Evolutionary conservation across 2,888 invertebrate species (phyloP), one percentile per base, ranked within the genome.

Genomic region (Drosophila neotestacea): DNA sequence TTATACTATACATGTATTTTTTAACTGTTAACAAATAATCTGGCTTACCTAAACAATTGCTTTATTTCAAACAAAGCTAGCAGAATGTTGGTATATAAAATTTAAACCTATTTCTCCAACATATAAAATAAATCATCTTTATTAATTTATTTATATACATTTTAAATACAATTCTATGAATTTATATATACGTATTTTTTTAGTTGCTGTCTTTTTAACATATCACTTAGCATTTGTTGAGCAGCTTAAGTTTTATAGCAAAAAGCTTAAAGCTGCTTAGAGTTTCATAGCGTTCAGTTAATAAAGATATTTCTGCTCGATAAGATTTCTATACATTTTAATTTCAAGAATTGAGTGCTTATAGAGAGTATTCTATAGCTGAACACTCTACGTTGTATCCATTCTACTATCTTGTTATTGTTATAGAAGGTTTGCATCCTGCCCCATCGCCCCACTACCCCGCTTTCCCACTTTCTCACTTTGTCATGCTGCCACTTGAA

Each of bases 391-490:
- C 28, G 51, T 36, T 71, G 70, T 54, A 64, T 39, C 67, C 68
- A 63, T 79, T 71, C 69, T 82, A 78, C 87, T 79, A 85, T 82
- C 79, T 72, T 82, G 88, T 86, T 88, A 83, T 84, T 83, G 86
- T 85, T 83, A 86, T 67, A 71, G 51, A 48, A 62, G 82, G 62
- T 47, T 59, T 61, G 30, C 47, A 4, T 11, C 11, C 28, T 11
- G 27, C 38, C 9, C 11, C 56, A 4, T 6, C 2, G 32, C 9
- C 0, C 27, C 28, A 2, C n/a, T 32, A 7, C 36, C n/a, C 36
- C 28, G 34, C 32, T 2, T 6, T 32, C 38, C n/a, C n/a, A 41
- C 32, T 36, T 34, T 34, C 34, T 22, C 30, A n/a, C n/a, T 30
- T 7, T 30, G 30, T 36, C 52, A 22, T 56, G 69, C 54, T 54